Evolutionary conservation across 2,888 invertebrate species (phyloP).

Genomic region (Cantharis nigra): DNA sequence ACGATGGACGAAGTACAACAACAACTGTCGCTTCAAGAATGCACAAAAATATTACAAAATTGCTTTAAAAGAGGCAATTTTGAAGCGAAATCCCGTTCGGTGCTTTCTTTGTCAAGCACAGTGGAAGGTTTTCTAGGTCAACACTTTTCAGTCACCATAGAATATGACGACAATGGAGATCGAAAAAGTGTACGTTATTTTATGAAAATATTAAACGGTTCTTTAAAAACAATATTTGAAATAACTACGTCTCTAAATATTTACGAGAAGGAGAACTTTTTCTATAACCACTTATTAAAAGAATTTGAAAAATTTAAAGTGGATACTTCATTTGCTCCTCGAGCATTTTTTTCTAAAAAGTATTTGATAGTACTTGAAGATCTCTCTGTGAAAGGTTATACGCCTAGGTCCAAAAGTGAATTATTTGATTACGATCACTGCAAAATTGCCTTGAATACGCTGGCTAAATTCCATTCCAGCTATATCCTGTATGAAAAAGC

Average conservation of each 20-base stretch:
- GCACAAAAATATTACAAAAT: conserved; percentile 24
- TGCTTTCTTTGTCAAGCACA: conserved; percentile 30
- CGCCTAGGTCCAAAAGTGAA: conserved; percentile 26
- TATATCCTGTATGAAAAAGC: conserved; percentile 58
- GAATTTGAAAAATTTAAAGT: conserved; percentile 36
- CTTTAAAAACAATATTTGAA: conserved; percentile 22
- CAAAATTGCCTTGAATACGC: conserved; percentile 54
- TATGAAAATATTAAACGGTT: conserved; percentile 25
- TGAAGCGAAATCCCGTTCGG: conserved; percentile 20
- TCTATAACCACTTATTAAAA: conserved; percentile 39
- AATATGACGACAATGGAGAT: conserved; percentile 14
- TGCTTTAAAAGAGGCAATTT: conserved; percentile 12
- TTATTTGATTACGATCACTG: conserved; percentile 58
- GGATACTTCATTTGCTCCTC: conserved; percentile 39
- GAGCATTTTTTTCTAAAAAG: conserved; percentile 40
- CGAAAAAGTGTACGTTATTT: conserved; percentile 12
- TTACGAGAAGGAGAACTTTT: conserved; percentile 46
- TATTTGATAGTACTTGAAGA: conserved; percentile 44
- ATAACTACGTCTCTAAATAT: conserved; percentile 28
- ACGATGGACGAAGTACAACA: not conserved
- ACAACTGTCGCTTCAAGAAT: conserved; percentile 24
- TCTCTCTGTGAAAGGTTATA: conserved; percentile 35
- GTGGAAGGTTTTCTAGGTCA: conserved; percentile 36
- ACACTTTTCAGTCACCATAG: conserved; percentile 32
- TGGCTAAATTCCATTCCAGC: conserved; percentile 61